These are phyloP conservation scores for Sprattus sprattus DNA, from an alignment of 2,113 vertebrate genomes.

Conservation along the genomic window DNA sequence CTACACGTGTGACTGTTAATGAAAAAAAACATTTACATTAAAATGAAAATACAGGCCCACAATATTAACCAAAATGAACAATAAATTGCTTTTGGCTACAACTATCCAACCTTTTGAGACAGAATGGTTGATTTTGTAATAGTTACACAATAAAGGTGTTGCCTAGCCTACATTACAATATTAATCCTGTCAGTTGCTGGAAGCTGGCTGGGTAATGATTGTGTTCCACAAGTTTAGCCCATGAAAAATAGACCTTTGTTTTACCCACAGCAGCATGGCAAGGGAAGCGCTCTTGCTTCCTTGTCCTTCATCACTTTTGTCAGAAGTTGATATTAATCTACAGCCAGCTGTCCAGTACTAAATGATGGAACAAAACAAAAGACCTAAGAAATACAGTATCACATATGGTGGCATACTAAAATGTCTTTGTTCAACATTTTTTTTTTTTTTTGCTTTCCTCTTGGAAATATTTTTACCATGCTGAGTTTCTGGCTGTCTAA, in stretches of 20 bases:
- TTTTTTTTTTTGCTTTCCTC: not conserved
- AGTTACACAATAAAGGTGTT: not conserved
- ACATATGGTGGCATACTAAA: constrained; percentile 47
- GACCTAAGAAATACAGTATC: constrained; percentile 36
- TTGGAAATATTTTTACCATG: not conserved
- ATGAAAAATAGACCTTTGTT: constrained; percentile 41
- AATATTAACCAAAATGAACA: not conserved
- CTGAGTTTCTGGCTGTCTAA: constrained; percentile 15
- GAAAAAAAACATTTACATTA: not conserved
- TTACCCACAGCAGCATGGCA: constrained; percentile 25
- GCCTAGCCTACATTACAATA: not conserved
- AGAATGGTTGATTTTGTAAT: not conserved
- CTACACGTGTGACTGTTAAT: not conserved
- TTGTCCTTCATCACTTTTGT: constrained; percentile 59
- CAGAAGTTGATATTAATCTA: constrained; percentile 62
- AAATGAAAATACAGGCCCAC: not conserved
- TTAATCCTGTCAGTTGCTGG: not conserved
- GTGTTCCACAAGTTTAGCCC: not conserved
- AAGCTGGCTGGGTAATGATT: not conserved
- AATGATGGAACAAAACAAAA: not conserved
- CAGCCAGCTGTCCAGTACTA: constrained; percentile 58
- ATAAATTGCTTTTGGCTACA: not conserved
- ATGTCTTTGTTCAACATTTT: not conserved
- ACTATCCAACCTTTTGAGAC: not conserved
- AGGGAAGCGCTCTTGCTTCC: constrained; percentile 46